Evolutionary conservation across 2,797 vertebrate species (phyloP).

Genomic region (Vireo griseus): DNA sequence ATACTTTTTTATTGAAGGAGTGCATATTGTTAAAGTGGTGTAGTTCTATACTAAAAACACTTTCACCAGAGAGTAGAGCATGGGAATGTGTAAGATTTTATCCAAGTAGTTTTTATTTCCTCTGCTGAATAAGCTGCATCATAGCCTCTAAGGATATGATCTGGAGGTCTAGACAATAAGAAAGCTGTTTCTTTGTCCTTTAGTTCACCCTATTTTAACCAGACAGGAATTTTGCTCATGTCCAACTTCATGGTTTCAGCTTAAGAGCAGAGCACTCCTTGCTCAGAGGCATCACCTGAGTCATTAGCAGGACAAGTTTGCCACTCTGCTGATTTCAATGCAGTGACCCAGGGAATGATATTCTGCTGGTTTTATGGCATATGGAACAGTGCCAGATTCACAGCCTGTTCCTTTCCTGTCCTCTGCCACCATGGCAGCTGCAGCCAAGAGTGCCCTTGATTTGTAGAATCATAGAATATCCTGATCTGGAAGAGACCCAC

Average conservation of each 20-base stretch:
- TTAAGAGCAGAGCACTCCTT: not conserved
- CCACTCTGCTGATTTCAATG: not conserved
- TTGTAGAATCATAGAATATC: not conserved
- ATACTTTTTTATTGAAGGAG: constrained; percentile 9
- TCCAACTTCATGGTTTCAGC: not conserved
- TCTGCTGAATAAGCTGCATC: not conserved
- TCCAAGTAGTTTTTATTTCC: not conserved
- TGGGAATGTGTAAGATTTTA: not conserved
- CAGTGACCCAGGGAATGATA: not conserved
- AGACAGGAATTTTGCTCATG: not conserved
- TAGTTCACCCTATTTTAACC: not conserved
- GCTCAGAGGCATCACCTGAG: not conserved
- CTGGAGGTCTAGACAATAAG: not conserved
- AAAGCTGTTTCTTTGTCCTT: not conserved
- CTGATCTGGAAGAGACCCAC: not conserved
- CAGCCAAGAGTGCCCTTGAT: not conserved
- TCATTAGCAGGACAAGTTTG: not conserved
- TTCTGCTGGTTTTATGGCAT: not conserved
- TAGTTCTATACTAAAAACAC: not conserved
- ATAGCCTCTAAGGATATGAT: not conserved
- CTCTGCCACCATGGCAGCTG: not conserved
- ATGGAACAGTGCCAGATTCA: not conserved
- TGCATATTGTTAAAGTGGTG: not conserved
- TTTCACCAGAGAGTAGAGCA: not conserved
- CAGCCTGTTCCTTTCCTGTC: not conserved